Conservation (phyloP, 2,888 invertebrate species). For the Zhengitettix transpicula region DNA sequence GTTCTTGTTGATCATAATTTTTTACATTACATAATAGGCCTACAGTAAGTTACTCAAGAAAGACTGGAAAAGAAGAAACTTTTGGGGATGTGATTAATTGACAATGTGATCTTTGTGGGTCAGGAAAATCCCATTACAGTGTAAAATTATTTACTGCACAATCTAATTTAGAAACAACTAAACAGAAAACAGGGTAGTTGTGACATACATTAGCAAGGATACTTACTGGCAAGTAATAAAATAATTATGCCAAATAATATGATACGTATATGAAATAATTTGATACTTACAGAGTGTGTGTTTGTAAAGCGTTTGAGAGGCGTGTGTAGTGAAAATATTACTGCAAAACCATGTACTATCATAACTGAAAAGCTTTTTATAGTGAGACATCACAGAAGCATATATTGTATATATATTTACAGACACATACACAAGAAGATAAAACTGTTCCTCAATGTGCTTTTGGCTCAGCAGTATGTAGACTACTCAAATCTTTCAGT, state of each 20-base stretch:
- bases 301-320: too few species aligned
- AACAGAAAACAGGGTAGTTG: neutral
- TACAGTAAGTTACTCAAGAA: neutral
- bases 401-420: constrained; percentile 6
- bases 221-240: too few species aligned
- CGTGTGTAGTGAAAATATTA: too few species aligned
- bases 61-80: neutral
- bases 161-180: neutral
- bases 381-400: constrained; percentile 2
- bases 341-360: neutral
- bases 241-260: neutral
- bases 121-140: too few species aligned
- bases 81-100: neutral
- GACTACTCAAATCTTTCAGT: constrained; percentile 9
- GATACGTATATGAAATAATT: constrained; percentile 1
- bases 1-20: neutral
- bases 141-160: neutral
- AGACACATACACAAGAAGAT: neutral
- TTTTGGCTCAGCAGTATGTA: constrained; percentile 11
- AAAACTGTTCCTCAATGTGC: constrained; percentile 11
- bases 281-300: too few species aligned
- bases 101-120: neutral
- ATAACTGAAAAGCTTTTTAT: constrained; percentile 3
- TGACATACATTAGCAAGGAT: neutral
- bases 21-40: neutral